These are phyloP conservation scores for Galerucella pusilla DNA, from an alignment of 2,888 invertebrate genomes.

Conservation along the genomic window DNA sequence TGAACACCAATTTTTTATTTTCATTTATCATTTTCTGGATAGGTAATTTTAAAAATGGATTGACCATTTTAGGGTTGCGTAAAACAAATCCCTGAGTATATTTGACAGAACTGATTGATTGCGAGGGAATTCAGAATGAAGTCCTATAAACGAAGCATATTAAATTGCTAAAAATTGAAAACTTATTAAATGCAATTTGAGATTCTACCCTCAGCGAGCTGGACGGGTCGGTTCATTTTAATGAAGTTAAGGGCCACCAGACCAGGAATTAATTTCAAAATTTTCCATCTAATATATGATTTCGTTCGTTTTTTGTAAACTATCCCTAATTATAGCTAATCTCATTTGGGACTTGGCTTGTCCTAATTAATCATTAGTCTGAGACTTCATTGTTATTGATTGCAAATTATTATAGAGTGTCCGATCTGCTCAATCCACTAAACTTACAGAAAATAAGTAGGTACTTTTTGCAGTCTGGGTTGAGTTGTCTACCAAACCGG, in stretches of 20 bases:
- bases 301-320: slow-evolving; percentile 28
- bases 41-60: slow-evolving; percentile 14
- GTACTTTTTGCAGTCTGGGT: too few relatives aligned
- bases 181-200: slow-evolving; percentile 37
- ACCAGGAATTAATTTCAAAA: slow-evolving; percentile 41
- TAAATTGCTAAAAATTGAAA: slow-evolving; percentile 44
- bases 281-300: slow-evolving; percentile 25
- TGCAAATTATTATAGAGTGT: not conserved
- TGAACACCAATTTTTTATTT: not conserved
- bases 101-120: slow-evolving; percentile 37
- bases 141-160: slow-evolving; percentile 36
- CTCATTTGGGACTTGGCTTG: not conserved
- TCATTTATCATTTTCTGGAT: slow-evolving; percentile 4
- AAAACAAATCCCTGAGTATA: slow-evolving; percentile 25
- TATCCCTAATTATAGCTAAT: slow-evolving; percentile 33
- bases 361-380: slow-evolving; percentile 3
- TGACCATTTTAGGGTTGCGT: slow-evolving; percentile 23
- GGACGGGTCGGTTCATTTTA: slow-evolving; percentile 34
- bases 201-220: slow-evolving; percentile 24
- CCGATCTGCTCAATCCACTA: not conserved
- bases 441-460: not conserved
- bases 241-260: slow-evolving; percentile 40
- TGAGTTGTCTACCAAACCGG: too few relatives aligned
- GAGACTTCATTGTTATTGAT: not conserved
- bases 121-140: slow-evolving; percentile 31